These are phyloP conservation scores for Lepidothrix coronata DNA, from an alignment of 2,113 vertebrate species.

Conservation along the genomic window DNA sequence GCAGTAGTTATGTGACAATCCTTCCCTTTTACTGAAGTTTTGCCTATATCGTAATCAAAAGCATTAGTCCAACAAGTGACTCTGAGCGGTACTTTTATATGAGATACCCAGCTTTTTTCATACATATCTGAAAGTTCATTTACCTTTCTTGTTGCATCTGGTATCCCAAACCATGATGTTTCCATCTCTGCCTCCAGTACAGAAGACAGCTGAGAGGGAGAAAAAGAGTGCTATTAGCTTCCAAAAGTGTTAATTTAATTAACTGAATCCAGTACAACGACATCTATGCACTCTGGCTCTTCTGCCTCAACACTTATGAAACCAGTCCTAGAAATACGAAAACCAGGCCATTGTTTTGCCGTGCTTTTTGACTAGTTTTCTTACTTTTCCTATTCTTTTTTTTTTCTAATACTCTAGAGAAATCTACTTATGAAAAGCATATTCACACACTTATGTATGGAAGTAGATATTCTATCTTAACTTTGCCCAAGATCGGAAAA, in stretches of 20 bases:
- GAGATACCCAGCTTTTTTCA: not conserved
- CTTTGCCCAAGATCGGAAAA: not conserved
- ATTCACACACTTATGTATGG: not conserved
- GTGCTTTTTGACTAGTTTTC: not conserved
- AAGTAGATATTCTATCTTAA: not conserved
- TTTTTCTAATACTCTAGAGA: not conserved
- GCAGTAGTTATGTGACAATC: not conserved
- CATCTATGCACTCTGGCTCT: not conserved
- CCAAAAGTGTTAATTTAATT: not conserved
- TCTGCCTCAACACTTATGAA: not conserved
- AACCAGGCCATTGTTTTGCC: not conserved
- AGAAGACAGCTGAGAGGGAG: conserved; percentile 86
- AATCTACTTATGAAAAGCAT: not conserved
- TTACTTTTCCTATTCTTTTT: not conserved
- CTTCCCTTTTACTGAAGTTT: not conserved
- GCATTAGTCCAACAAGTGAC: not conserved
- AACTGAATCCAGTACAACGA: not conserved
- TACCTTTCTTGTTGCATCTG: conserved; percentile 97
- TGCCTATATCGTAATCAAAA: not conserved
- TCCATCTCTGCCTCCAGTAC: conserved; percentile 94
- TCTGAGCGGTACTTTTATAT: not conserved
- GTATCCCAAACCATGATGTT: conserved; percentile 99
- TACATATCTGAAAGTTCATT: not conserved
- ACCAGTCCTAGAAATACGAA: not conserved
- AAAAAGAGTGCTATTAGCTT: not conserved